Base-by-base conservation (phyloP, 2,113 vertebrate species). In the Neolamprologus ventralis region DNA sequence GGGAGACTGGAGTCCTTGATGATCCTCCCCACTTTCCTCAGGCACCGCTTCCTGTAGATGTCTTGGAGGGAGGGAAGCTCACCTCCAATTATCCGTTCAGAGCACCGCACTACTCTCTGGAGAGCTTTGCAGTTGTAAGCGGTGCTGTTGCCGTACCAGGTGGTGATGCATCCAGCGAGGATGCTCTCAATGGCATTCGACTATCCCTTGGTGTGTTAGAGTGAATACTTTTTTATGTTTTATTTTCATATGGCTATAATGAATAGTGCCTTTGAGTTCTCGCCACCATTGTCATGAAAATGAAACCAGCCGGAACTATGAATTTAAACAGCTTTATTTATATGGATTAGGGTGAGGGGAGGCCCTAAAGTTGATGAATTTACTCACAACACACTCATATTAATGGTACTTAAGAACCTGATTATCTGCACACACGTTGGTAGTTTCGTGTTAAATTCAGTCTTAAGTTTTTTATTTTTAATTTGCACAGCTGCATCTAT, bases 391-490 rank as follows among this genome's bases (percentile, higher is more conserved):
- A 12, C 31, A 65, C 60, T 35, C 60, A 21, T 0, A 65, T 37
- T n/a, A 65, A 65, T 7, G 9, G 31, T 10, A 63, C 28, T 63
- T 37, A 37, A n/a, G 2, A 37, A 37, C 4, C 60, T 0, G 2
- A 37, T n/a, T 65, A 12, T 37, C 60, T 65, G 9, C 17, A 37
- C 17, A n/a, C 12, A 12, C 0, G 6, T 37, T n/a, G 17, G 19
- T 37, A 35, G 4, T n/a, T 65, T 65, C 1, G 0, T 65, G 60
- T n/a, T 65, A 65, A n/a, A 37, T 65, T 65, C 4, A 63, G 28
- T 33, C 9, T 19, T 19, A 19, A 33, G 28, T 63, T 33, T 60
- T 17, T 2, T 28, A 28, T 28, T 58, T 58, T 58, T 58, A 5
- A 63, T 63, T 63, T 63, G 16, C 9, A 1, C 16, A 33, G 58